These are phyloP conservation scores for Gallinago nigripennis DNA, from an alignment of 2,797 vertebrate genomes.

Conservation along the genomic window DNA sequence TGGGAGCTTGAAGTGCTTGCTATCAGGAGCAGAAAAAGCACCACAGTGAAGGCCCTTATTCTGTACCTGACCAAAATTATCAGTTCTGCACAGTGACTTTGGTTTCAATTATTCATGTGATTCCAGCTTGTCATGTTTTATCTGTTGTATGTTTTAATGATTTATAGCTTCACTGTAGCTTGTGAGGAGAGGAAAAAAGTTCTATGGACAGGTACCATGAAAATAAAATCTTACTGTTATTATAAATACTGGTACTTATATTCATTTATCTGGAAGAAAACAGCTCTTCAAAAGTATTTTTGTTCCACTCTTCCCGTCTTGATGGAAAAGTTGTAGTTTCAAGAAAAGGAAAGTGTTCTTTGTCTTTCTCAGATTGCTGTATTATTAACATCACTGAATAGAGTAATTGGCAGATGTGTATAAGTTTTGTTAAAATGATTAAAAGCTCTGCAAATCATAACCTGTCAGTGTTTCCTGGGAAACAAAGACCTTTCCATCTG, in stretches of 20 bases:
- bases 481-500: slow-evolving; percentile 73
- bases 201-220: background rate
- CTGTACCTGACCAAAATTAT: slow-evolving; percentile 55
- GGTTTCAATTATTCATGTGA: slow-evolving; percentile 60
- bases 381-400: slow-evolving; percentile 68
- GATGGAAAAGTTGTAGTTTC: slow-evolving; percentile 44
- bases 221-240: slow-evolving; percentile 4
- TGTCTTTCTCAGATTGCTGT: slow-evolving; percentile 54
- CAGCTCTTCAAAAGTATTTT: background rate
- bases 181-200: background rate
- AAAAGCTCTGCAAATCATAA: slow-evolving; percentile 73
- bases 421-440: slow-evolving; percentile 75
- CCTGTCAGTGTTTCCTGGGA: slow-evolving; percentile 64
- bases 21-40: background rate
- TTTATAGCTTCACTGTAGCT: slow-evolving; percentile 42
- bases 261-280: background rate
- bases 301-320: background rate
- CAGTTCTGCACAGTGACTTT: slow-evolving; percentile 38
- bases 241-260: slow-evolving; percentile 7
- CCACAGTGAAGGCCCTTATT: background rate
- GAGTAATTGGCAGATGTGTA: slow-evolving; percentile 72
- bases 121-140: slow-evolving; percentile 58
- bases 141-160: slow-evolving; percentile 62
- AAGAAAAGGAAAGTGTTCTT: slow-evolving; percentile 12
- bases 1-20: background rate